phyloP scores from a whole-genome alignment of 2,113 vertebrate genomes.

The Jacana jacana region DNA sequence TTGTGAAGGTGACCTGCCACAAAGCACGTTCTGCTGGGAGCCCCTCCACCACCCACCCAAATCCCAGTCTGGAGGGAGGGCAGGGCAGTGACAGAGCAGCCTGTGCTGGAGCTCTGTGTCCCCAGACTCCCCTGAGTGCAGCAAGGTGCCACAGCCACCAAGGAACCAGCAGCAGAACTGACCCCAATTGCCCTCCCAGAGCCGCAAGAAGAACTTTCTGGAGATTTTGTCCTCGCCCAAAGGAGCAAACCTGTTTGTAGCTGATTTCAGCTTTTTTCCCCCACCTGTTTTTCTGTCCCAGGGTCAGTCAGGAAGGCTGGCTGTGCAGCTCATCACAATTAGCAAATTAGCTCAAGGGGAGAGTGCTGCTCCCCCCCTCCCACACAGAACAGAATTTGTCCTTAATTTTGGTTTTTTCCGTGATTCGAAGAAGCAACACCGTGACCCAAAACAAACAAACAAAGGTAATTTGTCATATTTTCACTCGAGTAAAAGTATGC shows the following conservation, averaged over 20 bases:
- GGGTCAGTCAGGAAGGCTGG: not conserved
- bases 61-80: not conserved
- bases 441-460: not conserved
- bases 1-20: rapidly evolving
- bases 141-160: not conserved
- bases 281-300: not conserved
- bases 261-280: not conserved
- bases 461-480: not conserved
- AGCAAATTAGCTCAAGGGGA: not conserved
- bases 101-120: rapidly evolving
- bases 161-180: not conserved
- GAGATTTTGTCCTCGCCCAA: not conserved
- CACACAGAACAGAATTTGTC: not conserved
- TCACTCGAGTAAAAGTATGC: not conserved
- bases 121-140: rapidly evolving
- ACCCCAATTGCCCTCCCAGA: not conserved
- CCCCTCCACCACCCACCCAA: not conserved
- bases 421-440: not conserved
- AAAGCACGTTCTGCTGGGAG: not conserved
- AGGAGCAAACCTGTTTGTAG: not conserved
- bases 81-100: not conserved
- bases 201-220: not conserved
- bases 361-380: not conserved
- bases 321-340: not conserved
- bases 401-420: not conserved